Conservation (phyloP, 1,140 invertebrate species). For the Sarcophaga peregrina region DNA sequence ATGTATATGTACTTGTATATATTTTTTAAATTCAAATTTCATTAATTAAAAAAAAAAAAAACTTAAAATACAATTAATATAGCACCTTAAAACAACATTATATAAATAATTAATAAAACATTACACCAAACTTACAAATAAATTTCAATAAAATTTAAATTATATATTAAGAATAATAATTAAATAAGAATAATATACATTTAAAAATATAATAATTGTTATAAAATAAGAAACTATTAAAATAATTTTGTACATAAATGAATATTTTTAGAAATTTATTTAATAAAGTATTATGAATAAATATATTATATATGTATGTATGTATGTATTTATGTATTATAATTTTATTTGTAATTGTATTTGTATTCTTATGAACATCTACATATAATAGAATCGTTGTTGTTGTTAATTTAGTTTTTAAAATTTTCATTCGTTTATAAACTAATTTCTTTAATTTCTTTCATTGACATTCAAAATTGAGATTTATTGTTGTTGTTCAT, state of each 20-base stretch:
- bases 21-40: background rate
- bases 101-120: background rate
- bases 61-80: constrained; percentile 24
- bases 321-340: background rate
- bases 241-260: background rate
- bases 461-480: no score
- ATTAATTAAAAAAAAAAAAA: constrained; percentile 3
- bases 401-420: background rate
- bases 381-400: no score
- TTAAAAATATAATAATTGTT: background rate
- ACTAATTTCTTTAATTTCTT: no score
- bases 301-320: background rate
- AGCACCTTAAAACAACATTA: constrained; percentile 31
- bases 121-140: background rate
- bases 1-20: no score
- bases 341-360: background rate
- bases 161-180: background rate
- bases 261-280: background rate
- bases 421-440: background rate
- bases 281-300: background rate
- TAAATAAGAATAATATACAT: no score
- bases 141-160: background rate
- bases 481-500: no score
- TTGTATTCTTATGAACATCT: no score
- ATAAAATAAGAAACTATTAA: background rate